Evolutionary conservation across 2,113 vertebrate species (phyloP).

Genomic region (Boleophthalmus pectinirostris): DNA sequence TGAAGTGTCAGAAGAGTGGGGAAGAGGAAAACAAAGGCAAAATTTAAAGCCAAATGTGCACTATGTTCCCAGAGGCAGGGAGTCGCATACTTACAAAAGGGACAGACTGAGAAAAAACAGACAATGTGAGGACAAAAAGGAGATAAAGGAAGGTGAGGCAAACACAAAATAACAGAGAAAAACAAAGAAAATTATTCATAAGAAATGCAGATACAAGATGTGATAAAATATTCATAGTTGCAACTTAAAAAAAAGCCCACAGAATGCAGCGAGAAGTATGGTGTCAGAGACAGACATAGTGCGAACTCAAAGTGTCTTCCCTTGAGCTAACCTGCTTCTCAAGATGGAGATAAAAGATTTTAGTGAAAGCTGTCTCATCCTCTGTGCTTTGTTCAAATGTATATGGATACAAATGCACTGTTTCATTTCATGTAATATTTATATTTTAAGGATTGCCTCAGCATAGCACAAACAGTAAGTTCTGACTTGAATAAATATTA

Average conservation of each 20-base stretch:
- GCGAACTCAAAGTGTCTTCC: conserved; percentile 33
- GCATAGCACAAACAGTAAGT: neutral
- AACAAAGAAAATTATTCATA: conserved; percentile 32
- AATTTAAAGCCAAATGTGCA: conserved; percentile 46
- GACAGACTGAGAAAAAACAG: conserved; percentile 42
- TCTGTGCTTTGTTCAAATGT: conserved; percentile 9
- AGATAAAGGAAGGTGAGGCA: conserved; percentile 12
- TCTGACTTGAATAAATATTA: conserved; percentile 2
- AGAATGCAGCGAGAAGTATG: conserved; percentile 17
- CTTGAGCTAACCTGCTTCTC: conserved; percentile 38
- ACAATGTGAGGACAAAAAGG: conserved; percentile 6
- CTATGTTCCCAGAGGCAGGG: conserved; percentile 13
- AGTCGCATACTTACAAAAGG: conserved; percentile 59
- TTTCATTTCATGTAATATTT: neutral
- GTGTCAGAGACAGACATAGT: conserved; percentile 22
- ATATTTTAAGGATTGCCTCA: conserved; percentile 5
- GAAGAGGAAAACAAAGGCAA: conserved; percentile 50
- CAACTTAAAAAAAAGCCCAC: conserved; percentile 1
- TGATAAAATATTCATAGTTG: conserved; percentile 5
- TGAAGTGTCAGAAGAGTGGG: conserved; percentile 66
- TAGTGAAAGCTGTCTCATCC: conserved; percentile 32
- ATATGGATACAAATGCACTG: neutral
- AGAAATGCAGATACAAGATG: conserved; percentile 11
- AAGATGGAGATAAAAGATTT: conserved; percentile 45
- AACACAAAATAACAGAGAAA: conserved; percentile 9